Evolutionary conservation across 2,888 invertebrate species (phyloP), one percentile per base, ranked within the genome.

Genomic region (Cybosia mesomella): DNA sequence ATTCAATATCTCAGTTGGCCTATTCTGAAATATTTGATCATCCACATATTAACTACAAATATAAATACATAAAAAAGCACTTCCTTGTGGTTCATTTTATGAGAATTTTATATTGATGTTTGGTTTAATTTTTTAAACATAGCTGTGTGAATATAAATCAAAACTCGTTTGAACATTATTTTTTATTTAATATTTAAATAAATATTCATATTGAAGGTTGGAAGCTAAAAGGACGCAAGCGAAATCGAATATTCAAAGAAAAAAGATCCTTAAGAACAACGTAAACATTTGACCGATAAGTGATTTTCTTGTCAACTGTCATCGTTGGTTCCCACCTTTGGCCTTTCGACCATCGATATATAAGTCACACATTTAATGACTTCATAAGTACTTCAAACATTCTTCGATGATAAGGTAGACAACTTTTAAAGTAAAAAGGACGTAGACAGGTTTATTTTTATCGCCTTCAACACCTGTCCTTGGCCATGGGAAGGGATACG

Each of bases 1-100:
- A 58, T 68, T 13, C 64, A 73, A 36, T 21, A 67, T 58, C 22
- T 67, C 55, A 64, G 9, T 58, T 53, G 73, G 74, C 74, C 79
- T 43, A 80, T 77, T 82, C 83, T 86, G 84, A 84, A 81, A 80
- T 77, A 79, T 83, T 28, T 55, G 68, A 74, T 67, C 62, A 68
- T 72, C 53, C 68, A 72, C 63, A 75, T 64, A 75, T 70, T 63
- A 65, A 32, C 72, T 62, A 58, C 59, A 66, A 66, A 63, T 55
- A 67, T 66, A 55, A 70, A 72, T 58, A 58, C 49, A 54, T 73
- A 32, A 67, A 70, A 64, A 36, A 60, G 70, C 55, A 70, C 68
- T 73, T 67, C 67, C 70, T 73, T 64, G 79, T 70, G 75, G 80
- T 84, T 75, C 28, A 43, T 68, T 73, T 64, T 57, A 70, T 72